Percentiles rank a stretch among this genome's conserved stretches.
Evolutionary conservation across 2,888 invertebrate species (phyloP).

Genomic region (Pomacea canaliculata): DNA sequence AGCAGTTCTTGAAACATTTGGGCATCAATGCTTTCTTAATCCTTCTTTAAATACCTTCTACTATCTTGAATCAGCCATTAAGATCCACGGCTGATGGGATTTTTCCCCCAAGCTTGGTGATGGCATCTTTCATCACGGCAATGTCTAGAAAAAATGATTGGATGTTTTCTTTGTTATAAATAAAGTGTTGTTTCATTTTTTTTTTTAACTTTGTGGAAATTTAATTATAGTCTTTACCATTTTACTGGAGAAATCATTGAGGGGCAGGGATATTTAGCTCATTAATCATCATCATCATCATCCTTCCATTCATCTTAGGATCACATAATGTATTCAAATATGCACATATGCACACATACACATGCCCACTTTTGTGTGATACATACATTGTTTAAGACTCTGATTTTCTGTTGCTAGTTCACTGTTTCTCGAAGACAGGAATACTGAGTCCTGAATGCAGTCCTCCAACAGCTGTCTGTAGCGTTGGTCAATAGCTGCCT

Average conservation of each 20-base stretch:
- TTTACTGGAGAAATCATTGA: no score
- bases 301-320: no score
- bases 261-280: no score
- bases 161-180: background rate
- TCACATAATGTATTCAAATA: no score
- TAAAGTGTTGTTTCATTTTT: background rate
- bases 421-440: slow-evolving; percentile 61
- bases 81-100: slow-evolving; percentile 41
- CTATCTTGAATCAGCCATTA: background rate
- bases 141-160: slow-evolving; percentile 43
- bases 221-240: background rate
- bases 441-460: slow-evolving; percentile 65
- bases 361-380: no score
- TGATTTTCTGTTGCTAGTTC: slow-evolving; percentile 61
- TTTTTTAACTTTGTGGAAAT: no score
- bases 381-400: slow-evolving; percentile 53
- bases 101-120: slow-evolving; percentile 56
- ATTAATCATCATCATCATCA: no score
- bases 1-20: background rate
- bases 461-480: slow-evolving; percentile 64
- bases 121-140: slow-evolving; percentile 57
- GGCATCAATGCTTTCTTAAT: no score
- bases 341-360: no score
- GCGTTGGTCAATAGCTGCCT: slow-evolving; percentile 62
- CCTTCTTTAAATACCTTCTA: background rate